Evolutionary conservation across 2,888 invertebrate genomes (phyloP).

Genomic region (Drosophila buzzatii): DNA sequence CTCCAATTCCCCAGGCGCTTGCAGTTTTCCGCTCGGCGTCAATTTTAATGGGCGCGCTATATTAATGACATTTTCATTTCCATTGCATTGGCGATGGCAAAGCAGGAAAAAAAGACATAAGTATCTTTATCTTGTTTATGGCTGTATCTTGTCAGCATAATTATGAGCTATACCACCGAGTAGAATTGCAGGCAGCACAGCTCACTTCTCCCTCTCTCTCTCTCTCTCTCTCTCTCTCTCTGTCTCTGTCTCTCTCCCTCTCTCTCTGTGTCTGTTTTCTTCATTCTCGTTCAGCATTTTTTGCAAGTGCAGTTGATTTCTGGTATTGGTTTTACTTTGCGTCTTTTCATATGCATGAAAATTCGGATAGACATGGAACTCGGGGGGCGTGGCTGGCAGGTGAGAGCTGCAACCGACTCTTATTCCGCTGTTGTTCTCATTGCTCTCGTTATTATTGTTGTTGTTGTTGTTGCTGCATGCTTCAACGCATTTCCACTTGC

Average conservation of each 20-base stretch:
- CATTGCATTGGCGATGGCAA: constrained; percentile 60
- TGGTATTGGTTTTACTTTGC: constrained; percentile 27
- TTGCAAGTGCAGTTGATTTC: constrained; percentile 21
- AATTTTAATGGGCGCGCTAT: constrained; percentile 76
- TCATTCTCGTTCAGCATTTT: background rate
- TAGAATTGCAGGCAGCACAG: constrained; percentile 3
- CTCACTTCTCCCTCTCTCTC: background rate
- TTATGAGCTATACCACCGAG: constrained; percentile 47
- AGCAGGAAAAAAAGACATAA: constrained; percentile 27
- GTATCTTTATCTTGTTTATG: constrained; percentile 40
- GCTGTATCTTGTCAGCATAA: constrained; percentile 76
- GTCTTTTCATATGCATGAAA: constrained; percentile 46
- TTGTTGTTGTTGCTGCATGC: constrained; percentile 61
- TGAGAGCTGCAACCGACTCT: constrained; percentile 32
- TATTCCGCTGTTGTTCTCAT: constrained; percentile 26
- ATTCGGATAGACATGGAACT: constrained; percentile 17
- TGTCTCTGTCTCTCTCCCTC: no score
- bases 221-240: background rate
- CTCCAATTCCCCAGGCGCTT: constrained; percentile 61
- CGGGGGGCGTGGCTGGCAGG: constrained; percentile 59
- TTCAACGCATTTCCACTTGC: constrained; percentile 80
- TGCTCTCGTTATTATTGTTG: constrained; percentile 7
- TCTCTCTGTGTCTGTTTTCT: background rate
- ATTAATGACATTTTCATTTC: constrained; percentile 81
- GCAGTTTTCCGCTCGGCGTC: constrained; percentile 70